A percentile compares a stretch with the other conserved stretches of the same genome.
phyloP scores from a whole-genome alignment of 2,888 invertebrate species.

The Eupeodes luniger region DNA sequence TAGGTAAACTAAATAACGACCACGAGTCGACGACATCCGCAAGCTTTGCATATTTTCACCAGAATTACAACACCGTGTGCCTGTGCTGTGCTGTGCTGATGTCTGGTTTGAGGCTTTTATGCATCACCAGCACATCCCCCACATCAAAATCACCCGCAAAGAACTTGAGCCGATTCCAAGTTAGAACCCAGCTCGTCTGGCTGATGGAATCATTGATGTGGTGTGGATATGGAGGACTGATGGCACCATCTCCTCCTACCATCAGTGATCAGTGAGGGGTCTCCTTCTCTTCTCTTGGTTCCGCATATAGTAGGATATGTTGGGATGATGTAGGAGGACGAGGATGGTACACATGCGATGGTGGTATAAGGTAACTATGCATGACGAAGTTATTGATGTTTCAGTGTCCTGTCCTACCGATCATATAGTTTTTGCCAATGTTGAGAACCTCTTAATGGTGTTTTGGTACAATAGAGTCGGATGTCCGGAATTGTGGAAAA shows the following conservation, averaged over 20 bases:
- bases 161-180: slow-evolving; percentile 61
- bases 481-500: slow-evolving; percentile 48
- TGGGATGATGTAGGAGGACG: no score
- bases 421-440: slow-evolving; percentile 19
- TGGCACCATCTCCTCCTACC: no score
- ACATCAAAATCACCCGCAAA: slow-evolving; percentile 49
- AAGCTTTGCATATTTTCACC: slow-evolving; percentile 54
- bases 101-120: slow-evolving; percentile 45
- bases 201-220: not conserved
- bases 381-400: slow-evolving; percentile 39
- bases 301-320: no score
- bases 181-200: slow-evolving; percentile 17
- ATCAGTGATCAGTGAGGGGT: no score
- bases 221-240: no score
- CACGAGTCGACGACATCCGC: slow-evolving; percentile 24
- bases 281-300: no score
- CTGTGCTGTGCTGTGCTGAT: not conserved
- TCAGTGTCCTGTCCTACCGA: slow-evolving; percentile 26
- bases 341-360: no score
- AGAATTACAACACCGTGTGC: slow-evolving; percentile 24
- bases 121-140: slow-evolving; percentile 37
- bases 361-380: slow-evolving; percentile 7
- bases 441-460: slow-evolving; percentile 44
- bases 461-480: slow-evolving; percentile 36
- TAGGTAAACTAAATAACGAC: slow-evolving; percentile 34